Conservation (phyloP, 2,888 invertebrate species). For the Mactromeris polynyma region DNA sequence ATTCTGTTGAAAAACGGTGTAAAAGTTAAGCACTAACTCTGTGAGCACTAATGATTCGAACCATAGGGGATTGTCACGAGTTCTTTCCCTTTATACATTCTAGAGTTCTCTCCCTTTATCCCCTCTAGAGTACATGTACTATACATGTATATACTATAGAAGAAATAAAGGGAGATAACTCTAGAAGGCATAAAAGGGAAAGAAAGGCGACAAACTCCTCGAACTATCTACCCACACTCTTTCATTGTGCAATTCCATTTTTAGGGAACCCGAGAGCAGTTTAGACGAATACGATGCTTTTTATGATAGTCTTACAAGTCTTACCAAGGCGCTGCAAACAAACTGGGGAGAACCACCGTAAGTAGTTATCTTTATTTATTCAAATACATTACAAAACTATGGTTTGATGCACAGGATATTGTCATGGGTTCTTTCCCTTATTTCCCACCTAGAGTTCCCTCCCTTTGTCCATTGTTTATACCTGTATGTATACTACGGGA, state of each 20-base stretch:
- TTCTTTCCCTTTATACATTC: too few species aligned
- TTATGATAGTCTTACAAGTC: slow-evolving; percentile 1
- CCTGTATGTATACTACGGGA: neutral
- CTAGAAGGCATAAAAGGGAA: too few species aligned
- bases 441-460: neutral
- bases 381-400: neutral
- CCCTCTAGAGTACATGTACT: too few species aligned
- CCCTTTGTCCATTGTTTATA: neutral
- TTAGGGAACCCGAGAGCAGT: slow-evolving; percentile 45
- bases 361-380: neutral
- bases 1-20: too few species aligned
- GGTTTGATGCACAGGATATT: neutral
- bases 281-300: slow-evolving; percentile 51
- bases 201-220: too few species aligned
- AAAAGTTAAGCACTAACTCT: too few species aligned
- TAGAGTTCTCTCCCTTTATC: too few species aligned
- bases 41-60: too few species aligned
- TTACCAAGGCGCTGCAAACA: slow-evolving; percentile 26
- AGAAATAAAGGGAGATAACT: too few species aligned
- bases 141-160: too few species aligned
- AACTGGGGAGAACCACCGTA: slow-evolving; percentile 42
- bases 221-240: neutral
- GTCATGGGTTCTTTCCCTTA: neutral
- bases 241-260: neutral
- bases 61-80: too few species aligned